Conservation (phyloP, 2,888 invertebrate genomes). For the Lasioglossum villosulum region DNA sequence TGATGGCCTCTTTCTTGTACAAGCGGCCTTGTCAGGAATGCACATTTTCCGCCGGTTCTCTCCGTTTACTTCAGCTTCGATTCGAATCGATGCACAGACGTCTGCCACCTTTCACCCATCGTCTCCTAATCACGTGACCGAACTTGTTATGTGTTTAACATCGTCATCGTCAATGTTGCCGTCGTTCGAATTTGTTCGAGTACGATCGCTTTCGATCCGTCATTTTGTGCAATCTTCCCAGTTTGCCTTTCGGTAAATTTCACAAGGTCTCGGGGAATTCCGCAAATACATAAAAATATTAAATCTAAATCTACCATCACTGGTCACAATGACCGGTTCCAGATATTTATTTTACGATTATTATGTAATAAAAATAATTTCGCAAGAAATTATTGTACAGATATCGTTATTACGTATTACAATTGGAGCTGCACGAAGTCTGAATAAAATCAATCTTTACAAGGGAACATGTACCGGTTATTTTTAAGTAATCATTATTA, state of each 20-base stretch:
- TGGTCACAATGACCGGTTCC: too few species aligned
- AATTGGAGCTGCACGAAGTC: too few species aligned
- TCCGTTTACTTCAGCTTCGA: conserved; percentile 71
- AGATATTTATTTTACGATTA: too few species aligned
- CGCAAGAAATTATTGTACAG: too few species aligned
- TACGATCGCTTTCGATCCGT: not conserved
- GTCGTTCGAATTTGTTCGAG: not conserved
- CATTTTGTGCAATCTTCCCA: not conserved
- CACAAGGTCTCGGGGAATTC: not conserved
- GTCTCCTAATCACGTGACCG: conserved; percentile 39
- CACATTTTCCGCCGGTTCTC: conserved; percentile 76
- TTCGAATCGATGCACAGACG: conserved; percentile 71
- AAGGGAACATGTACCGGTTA: too few species aligned
- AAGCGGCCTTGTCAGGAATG: conserved; percentile 83
- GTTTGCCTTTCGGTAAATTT: not conserved
- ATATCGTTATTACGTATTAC: too few species aligned
- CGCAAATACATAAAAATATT: not conserved
- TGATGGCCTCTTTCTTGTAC: conserved; percentile 81
- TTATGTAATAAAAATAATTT: too few species aligned
- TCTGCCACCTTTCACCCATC: conserved; percentile 69
- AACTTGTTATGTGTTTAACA: conserved; percentile 40
- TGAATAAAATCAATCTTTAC: too few species aligned
- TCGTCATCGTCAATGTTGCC: conserved; percentile 25
- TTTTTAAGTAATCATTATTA: too few species aligned
- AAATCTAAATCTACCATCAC: too few species aligned